Conservation (phyloP, 2,113 vertebrate genomes). For the Pithys albifrons region DNA sequence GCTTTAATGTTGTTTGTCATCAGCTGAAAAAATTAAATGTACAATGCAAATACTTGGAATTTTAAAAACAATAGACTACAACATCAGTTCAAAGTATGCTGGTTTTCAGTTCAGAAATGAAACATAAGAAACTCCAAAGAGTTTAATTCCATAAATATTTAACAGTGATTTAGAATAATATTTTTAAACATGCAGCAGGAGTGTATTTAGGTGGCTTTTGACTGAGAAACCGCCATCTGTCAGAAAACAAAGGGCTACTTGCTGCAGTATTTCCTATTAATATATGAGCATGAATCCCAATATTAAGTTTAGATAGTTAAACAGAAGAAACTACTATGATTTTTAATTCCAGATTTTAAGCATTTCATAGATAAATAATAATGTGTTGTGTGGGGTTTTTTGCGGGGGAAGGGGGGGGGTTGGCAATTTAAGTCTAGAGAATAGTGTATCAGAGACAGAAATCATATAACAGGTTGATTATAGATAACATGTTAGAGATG, state of each 20-base stretch:
- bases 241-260: not conserved
- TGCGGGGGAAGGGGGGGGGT: rapidly evolving
- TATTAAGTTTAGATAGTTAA: not conserved
- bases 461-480: not conserved
- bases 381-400: not conserved
- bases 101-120: not conserved
- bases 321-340: not conserved
- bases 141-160: not conserved
- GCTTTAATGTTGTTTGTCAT: not conserved
- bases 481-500: not conserved
- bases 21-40: not conserved
- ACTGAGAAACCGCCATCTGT: not conserved
- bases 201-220: not conserved
- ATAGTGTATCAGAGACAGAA: not conserved
- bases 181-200: not conserved
- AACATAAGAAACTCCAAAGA: not conserved
- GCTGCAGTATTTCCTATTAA: not conserved
- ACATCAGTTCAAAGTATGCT: not conserved
- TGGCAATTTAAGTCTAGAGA: not conserved
- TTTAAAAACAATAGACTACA: not conserved
- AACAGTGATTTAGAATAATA: not conserved
- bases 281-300: not conserved
- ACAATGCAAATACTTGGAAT: not conserved
- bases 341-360: not conserved
- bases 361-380: not conserved